Conservation (phyloP, 1,140 invertebrate genomes). For the Ceratosolen fusciceps region DNA sequence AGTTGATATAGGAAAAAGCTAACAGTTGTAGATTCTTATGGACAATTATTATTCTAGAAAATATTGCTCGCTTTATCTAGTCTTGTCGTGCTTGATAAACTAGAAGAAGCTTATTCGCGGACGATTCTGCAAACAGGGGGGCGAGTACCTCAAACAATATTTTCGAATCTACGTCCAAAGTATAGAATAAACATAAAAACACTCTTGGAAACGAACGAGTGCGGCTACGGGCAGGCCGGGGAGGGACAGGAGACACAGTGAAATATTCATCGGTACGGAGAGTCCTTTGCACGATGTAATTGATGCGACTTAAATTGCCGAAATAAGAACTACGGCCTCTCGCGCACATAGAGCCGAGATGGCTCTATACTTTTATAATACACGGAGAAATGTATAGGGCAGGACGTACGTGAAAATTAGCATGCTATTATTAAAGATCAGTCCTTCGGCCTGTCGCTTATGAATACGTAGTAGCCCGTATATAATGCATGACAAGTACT, state of each 20-base stretch:
- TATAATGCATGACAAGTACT: constrained; percentile 49
- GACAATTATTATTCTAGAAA: background rate
- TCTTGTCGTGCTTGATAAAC: background rate
- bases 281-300: background rate
- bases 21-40: background rate
- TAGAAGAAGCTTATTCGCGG: background rate
- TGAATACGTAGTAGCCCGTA: constrained; percentile 52
- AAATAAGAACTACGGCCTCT: background rate
- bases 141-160: background rate
- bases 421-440: constrained; percentile 56
- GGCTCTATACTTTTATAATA: background rate
- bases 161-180: background rate
- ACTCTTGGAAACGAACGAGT: background rate
- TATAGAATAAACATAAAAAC: background rate
- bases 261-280: too few relatives aligned
- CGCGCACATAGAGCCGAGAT: constrained; percentile 32
- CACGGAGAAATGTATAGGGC: background rate
- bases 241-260: background rate
- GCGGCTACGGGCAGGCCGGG: too few relatives aligned
- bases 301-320: background rate
- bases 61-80: background rate
- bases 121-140: background rate
- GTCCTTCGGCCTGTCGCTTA: constrained; percentile 46
- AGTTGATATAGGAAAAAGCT: background rate
- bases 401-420: constrained; percentile 48